Base-by-base conservation (phyloP, 2,888 invertebrate genomes). In the Clepsis dumicolana region DNA sequence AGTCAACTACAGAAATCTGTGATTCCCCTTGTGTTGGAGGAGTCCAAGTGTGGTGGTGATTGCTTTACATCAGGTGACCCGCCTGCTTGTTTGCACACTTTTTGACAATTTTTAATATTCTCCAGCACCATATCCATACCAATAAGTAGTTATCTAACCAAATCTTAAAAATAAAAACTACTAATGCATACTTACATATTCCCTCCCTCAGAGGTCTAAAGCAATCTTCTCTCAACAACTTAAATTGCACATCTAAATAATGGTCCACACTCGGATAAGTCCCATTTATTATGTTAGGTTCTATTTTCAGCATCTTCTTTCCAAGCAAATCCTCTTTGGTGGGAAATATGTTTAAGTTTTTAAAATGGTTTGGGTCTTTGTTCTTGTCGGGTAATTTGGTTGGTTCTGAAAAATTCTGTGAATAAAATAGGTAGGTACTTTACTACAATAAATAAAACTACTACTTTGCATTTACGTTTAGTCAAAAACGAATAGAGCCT, bases 161-260 rank as follows among this genome's bases (percentile, higher is more conserved):
- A n/a, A n/a, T 29, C 8, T 29, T 3, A 4, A 35, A 35, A 35
- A 35, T 12, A 2, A 3, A 50, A 14, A 50, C 2, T n/a, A 41
- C 4, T 48, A 21, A 18, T 41, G n/a, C 41, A 41, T 61, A 41
- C 63, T 67, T 59, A 67, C 56, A 54, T 82, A 97, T 94, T 70
- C 96, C 96, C 78, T 95, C 94, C 38, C 96, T 88, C 25, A 98
- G 82, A 0, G 98, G 97, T 18, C 94, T 93, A 35, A 97, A 94
- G 80, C 96, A 97, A 85, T 98, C 98, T 89, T 98, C 97, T 35
- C 97, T 89, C 59, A 98, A 81, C 38, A 98, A 89, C 41, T 96
- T 94, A 79, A 97, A 97, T 75, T 97, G 97, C n/a, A 96, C 90
- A 75, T 97, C 96, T 25, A 98, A 88, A 81, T 98, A 98, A 77